phyloP scores from a whole-genome alignment of 2,888 invertebrate species.

The Hydrotaea diabolus region DNA sequence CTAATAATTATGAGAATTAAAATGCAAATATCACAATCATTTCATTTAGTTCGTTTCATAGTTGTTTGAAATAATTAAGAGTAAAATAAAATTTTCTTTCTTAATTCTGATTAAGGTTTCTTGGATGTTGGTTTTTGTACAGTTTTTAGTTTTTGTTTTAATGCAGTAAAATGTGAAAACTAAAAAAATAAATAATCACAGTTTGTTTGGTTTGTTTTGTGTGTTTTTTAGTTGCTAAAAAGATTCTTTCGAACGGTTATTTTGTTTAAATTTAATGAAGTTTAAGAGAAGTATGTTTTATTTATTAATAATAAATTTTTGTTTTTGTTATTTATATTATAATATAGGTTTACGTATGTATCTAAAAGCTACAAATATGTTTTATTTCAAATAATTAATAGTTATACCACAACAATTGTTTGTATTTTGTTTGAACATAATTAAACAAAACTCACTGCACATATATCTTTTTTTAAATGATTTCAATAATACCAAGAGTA shows the following conservation, averaged over 20 bases:
- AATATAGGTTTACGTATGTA: slow-evolving; percentile 4
- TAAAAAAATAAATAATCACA: slow-evolving; percentile 67
- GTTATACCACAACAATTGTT: not conserved
- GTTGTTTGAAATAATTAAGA: slow-evolving; percentile 30
- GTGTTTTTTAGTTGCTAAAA: slow-evolving; percentile 46
- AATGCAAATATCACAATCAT: slow-evolving; percentile 66
- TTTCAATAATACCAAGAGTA: not conserved
- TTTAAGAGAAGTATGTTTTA: slow-evolving; percentile 60
- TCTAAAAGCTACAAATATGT: slow-evolving; percentile 12
- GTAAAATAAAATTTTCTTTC: slow-evolving; percentile 16
- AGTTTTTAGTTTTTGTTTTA: slow-evolving; percentile 34
- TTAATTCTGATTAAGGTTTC: slow-evolving; percentile 25
- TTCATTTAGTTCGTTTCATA: slow-evolving; percentile 25
- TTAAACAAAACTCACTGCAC: not conserved
- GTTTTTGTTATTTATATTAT: slow-evolving; percentile 35
- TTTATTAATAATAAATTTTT: slow-evolving; percentile 60
- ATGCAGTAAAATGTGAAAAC: slow-evolving; percentile 58
- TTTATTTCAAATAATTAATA: slow-evolving; percentile 1
- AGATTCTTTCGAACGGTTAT: slow-evolving; percentile 21
- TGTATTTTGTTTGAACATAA: not conserved
- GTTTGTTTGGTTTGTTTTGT: slow-evolving; percentile 47
- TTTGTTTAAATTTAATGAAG: slow-evolving; percentile 60
- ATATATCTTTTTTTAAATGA: too few relatives aligned
- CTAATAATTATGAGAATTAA: slow-evolving; percentile 40
- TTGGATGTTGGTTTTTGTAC: slow-evolving; percentile 44